A percentile compares a stretch with the other conserved stretches of the same genome.
These are phyloP conservation scores for Porites divaricata DNA, from an alignment of 92 coral and sea anemone species.

Conservation along the genomic window DNA sequence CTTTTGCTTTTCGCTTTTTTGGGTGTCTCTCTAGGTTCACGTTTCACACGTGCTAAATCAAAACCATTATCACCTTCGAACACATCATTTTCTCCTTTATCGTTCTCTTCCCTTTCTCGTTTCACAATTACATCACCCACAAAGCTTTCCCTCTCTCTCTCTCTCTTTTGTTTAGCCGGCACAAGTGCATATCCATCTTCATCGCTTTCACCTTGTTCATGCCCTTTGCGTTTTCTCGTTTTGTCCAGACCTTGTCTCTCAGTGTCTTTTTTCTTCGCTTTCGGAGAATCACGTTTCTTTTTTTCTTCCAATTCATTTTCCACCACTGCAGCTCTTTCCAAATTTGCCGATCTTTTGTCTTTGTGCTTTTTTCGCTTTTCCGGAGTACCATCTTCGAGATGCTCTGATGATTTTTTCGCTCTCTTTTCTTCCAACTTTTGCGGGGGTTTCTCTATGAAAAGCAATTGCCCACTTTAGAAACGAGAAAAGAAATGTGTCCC, in stretches of 20 bases:
- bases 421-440: not conserved
- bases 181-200: not conserved
- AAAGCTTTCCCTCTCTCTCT: too few relatives aligned
- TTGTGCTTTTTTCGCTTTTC: not conserved
- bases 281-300: not conserved
- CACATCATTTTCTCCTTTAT: not conserved
- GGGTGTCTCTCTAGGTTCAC: conserved; percentile 1
- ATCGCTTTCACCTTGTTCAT: not conserved
- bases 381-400: not conserved
- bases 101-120: not conserved
- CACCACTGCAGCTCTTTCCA: not conserved
- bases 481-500: not conserved
- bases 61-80: not conserved
- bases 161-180: not conserved
- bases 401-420: not conserved
- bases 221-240: not conserved
- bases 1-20: conserved; percentile 15
- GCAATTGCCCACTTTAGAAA: not conserved
- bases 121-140: not conserved
- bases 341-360: not conserved
- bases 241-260: not conserved
- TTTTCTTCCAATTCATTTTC: not conserved
- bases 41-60: conserved; percentile 8
- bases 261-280: conserved; percentile 15
- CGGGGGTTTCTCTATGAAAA: not conserved